These are phyloP conservation scores for Pangasius larnaudii DNA, from an alignment of 2,797 vertebrate species.

Conservation along the genomic window DNA sequence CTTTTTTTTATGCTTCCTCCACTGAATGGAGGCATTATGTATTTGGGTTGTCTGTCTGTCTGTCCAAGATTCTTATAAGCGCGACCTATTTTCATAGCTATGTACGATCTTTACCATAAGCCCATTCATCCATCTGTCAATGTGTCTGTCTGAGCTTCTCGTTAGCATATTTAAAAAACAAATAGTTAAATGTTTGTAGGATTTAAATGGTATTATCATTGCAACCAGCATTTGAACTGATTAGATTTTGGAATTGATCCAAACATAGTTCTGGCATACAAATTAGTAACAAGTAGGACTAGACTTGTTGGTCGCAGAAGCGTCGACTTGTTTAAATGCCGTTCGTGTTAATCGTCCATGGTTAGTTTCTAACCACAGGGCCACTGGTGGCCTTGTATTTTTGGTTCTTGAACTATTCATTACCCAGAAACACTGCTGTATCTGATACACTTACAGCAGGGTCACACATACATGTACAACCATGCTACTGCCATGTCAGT, in stretches of 20 bases:
- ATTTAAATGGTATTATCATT: too few relatives aligned
- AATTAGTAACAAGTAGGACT: neutral
- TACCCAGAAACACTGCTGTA: neutral
- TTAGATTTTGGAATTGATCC: too few relatives aligned
- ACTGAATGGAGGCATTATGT: neutral
- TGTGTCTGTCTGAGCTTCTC: too few relatives aligned
- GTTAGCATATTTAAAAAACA: too few relatives aligned
- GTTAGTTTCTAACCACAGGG: neutral
- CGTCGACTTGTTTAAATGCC: neutral
- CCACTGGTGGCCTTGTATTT: too few relatives aligned
- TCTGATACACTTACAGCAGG: neutral
- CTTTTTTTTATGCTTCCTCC: neutral
- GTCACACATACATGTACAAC: neutral
- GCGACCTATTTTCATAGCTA: neutral
- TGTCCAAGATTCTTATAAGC: neutral
- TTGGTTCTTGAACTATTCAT: neutral
- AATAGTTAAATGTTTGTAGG: too few relatives aligned
- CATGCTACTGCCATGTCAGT: neutral
- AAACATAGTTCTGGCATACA: too few relatives aligned
- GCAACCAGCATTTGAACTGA: too few relatives aligned
- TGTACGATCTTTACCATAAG: neutral
- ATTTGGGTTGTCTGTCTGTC: neutral
- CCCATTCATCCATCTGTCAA: too few relatives aligned
- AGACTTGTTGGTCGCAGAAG: neutral
- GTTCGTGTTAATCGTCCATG: neutral